These are phyloP conservation scores for Schizopygopsis malacanthus DNA, from an alignment of 2,797 vertebrate species.

Conservation along the genomic window DNA sequence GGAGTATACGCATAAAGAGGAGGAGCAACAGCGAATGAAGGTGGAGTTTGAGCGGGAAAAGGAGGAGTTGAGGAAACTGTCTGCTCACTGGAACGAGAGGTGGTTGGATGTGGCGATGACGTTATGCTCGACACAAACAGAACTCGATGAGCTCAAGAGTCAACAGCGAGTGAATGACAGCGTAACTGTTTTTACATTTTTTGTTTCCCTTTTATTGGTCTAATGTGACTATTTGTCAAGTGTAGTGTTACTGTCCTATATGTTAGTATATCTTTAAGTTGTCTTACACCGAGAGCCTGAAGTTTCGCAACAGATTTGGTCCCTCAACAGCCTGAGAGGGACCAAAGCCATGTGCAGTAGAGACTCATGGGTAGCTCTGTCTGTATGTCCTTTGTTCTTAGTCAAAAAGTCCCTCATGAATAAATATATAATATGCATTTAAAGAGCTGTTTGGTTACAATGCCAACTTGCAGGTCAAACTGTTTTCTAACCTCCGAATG, in stretches of 20 bases:
- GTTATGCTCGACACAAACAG: slow-evolving; percentile 70
- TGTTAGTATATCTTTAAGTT: background rate
- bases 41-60: slow-evolving; percentile 58
- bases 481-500: background rate
- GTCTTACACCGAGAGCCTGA: slow-evolving; percentile 61
- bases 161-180: slow-evolving; percentile 65
- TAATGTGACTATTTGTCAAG: background rate
- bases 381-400: slow-evolving; percentile 39
- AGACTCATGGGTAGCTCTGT: slow-evolving; percentile 55
- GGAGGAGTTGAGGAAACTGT: slow-evolving; percentile 70
- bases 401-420: background rate
- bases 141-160: slow-evolving; percentile 68
- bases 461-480: too few species aligned
- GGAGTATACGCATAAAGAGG: slow-evolving; percentile 59
- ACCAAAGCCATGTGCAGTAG: slow-evolving; percentile 62
- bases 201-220: background rate
- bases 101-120: slow-evolving; percentile 74
- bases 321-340: slow-evolving; percentile 69
- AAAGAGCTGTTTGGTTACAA: background rate
- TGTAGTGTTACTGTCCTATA: background rate
- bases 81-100: slow-evolving; percentile 75
- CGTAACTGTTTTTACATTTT: background rate
- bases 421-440: background rate
- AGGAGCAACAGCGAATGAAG: slow-evolving; percentile 63
- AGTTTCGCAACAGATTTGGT: slow-evolving; percentile 65